phyloP scores from a whole-genome alignment of 2,797 vertebrate species.

The Dipus sagitta region DNA sequence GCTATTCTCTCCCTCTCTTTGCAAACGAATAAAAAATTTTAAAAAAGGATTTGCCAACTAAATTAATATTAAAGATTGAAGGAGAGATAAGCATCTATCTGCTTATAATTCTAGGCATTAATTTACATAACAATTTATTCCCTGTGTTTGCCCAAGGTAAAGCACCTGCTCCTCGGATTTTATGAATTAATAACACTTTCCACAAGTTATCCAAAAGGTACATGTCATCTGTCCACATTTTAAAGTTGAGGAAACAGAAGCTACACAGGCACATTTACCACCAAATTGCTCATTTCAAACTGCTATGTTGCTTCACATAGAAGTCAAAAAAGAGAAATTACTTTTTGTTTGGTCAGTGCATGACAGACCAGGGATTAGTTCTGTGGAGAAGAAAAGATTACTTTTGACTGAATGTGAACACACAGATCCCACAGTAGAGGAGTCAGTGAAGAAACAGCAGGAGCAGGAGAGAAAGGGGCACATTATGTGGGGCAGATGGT shows the following conservation, averaged over 20 bases:
- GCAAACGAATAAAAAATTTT: too few species aligned
- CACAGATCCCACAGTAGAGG: background rate
- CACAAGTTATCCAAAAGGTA: constrained; percentile 20
- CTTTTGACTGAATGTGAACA: background rate
- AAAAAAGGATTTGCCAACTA: background rate
- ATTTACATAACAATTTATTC: background rate
- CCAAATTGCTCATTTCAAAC: background rate
- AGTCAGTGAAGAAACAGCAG: background rate
- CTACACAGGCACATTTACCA: background rate
- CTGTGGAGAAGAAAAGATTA: background rate
- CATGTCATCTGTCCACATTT: background rate
- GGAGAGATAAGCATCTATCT: background rate
- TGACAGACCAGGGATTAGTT: background rate
- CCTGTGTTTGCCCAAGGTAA: constrained; percentile 7
- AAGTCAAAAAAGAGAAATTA: constrained; percentile 40
- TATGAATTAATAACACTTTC: background rate
- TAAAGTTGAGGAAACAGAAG: constrained; percentile 17
- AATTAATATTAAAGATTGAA: constrained; percentile 23
- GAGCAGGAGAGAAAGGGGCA: background rate
- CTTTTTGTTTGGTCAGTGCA: constrained; percentile 8
- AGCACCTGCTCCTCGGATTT: background rate
- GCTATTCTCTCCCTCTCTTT: too few species aligned
- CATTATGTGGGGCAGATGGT: background rate
- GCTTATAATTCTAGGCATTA: background rate
- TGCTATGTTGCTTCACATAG: background rate